These are phyloP conservation scores for Jaculus jaculus DNA, from an alignment of 2,113 vertebrate genomes.

Conservation along the genomic window DNA sequence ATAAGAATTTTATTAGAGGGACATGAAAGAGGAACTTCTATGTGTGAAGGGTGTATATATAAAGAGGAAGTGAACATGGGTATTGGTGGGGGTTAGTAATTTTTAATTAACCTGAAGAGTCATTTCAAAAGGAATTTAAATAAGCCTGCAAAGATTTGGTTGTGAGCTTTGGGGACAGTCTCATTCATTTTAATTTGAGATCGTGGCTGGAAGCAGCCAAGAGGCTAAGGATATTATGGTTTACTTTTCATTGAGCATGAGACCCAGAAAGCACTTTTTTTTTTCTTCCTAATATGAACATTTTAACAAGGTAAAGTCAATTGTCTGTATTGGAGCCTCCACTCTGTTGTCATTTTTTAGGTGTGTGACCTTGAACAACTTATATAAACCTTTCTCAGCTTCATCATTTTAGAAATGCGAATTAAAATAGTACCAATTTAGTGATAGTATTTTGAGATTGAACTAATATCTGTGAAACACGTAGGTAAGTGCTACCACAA, in stretches of 20 bases:
- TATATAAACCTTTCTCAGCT: slow-evolving; percentile 21
- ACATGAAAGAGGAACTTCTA: not conserved
- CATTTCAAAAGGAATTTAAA: slow-evolving; percentile 12
- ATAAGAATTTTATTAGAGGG: slow-evolving; percentile 27
- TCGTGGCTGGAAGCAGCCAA: not conserved
- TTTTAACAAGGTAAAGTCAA: not conserved
- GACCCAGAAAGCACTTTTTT: not conserved
- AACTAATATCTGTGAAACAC: slow-evolving; percentile 1
- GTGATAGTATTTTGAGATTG: slow-evolving; percentile 42
- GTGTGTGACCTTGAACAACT: not conserved
- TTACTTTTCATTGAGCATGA: not conserved
- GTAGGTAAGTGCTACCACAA: slow-evolving; percentile 1
- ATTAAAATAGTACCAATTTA: slow-evolving; percentile 18
- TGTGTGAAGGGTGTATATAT: not conserved
- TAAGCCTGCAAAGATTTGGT: not conserved
- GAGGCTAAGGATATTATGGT: not conserved
- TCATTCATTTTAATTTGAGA: not conserved
- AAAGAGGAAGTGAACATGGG: not conserved
- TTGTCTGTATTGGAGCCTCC: not conserved
- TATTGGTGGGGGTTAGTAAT: not conserved
- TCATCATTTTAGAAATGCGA: slow-evolving; percentile 50
- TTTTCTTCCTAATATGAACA: not conserved
- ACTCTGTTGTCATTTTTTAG: not conserved
- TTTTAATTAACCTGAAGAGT: slow-evolving; percentile 52
- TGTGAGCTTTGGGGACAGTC: not conserved